These are phyloP conservation scores for Muscicapa striata DNA, from an alignment of 2,797 vertebrate species.

Conservation along the genomic window DNA sequence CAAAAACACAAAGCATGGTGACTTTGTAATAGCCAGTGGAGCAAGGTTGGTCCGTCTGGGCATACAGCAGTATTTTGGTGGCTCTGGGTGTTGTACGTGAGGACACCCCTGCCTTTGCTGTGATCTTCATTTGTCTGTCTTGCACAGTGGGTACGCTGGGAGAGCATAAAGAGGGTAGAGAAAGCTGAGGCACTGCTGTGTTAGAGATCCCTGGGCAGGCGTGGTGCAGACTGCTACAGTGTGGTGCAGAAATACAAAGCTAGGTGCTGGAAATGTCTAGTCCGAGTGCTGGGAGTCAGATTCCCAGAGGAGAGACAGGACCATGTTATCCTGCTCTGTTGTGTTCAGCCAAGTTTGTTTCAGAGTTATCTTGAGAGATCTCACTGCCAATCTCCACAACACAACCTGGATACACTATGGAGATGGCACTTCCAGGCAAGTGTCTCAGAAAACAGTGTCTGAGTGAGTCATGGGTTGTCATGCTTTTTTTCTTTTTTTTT, in stretches of 20 bases:
- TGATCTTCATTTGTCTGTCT: not conserved
- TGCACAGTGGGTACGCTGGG: not conserved
- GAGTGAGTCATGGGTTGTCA: not conserved
- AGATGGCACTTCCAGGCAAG: not conserved
- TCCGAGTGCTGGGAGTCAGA: not conserved
- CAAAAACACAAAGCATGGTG: not conserved
- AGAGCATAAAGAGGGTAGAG: not conserved
- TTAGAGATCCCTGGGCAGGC: not conserved
- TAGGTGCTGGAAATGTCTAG: not conserved
- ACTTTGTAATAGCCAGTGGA: not conserved
- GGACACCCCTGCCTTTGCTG: not conserved
- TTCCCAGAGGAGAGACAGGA: not conserved
- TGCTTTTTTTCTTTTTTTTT: not conserved
- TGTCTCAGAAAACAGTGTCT: not conserved
- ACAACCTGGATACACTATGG: not conserved
- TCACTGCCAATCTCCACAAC: not conserved
- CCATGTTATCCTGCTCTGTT: fast-evolving
- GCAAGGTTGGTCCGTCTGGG: not conserved
- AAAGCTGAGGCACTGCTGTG: not conserved
- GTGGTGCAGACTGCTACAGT: not conserved
- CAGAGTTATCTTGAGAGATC: not conserved
- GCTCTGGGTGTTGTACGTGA: not conserved
- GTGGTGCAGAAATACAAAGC: not conserved
- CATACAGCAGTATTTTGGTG: not conserved
- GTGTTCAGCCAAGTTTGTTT: not conserved